These are phyloP conservation scores for Opisthograptis luteolata DNA, from an alignment of 2,888 invertebrate species.

Conservation along the genomic window DNA sequence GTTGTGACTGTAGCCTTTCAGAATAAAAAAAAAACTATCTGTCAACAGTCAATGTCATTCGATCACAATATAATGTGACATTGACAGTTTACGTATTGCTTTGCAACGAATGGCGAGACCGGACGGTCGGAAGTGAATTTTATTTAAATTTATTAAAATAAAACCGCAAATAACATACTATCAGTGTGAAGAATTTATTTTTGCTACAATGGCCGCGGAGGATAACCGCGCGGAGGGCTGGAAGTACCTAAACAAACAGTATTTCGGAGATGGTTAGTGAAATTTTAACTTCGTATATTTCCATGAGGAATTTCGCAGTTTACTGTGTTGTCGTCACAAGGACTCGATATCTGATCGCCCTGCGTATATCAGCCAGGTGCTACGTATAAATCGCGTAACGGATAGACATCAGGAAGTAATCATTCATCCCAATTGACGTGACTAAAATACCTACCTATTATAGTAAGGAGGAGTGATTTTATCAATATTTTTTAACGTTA, in stretches of 20 bases:
- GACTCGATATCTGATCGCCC: conserved; percentile 33
- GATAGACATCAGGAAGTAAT: conserved; percentile 24
- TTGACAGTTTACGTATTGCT: conserved; percentile 50
- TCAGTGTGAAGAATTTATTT: conserved; percentile 24
- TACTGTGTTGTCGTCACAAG: conserved; percentile 52
- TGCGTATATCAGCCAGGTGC: neutral
- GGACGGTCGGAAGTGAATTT: conserved; percentile 36
- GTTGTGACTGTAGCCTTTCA: neutral
- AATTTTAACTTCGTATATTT: conserved; percentile 41
- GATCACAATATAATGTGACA: conserved; percentile 42
- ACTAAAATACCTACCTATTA: conserved; percentile 7
- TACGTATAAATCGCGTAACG: conserved; percentile 7
- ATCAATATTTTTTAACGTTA: conserved; percentile 6
- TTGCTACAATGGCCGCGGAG: conserved; percentile 58
- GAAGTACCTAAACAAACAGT: conserved; percentile 81
- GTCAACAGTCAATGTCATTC: conserved; percentile 32
- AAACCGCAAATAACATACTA: conserved; percentile 26
- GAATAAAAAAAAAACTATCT: neutral
- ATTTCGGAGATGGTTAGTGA: conserved; percentile 78
- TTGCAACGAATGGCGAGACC: conserved; percentile 20
- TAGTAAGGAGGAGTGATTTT: neutral
- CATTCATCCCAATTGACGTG: conserved; percentile 11
- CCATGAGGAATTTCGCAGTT: conserved; percentile 43
- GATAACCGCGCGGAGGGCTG: conserved; percentile 79
- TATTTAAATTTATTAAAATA: conserved; percentile 31